Base-by-base conservation (phyloP, 2,888 invertebrate species). In the Eledona agricola region DNA sequence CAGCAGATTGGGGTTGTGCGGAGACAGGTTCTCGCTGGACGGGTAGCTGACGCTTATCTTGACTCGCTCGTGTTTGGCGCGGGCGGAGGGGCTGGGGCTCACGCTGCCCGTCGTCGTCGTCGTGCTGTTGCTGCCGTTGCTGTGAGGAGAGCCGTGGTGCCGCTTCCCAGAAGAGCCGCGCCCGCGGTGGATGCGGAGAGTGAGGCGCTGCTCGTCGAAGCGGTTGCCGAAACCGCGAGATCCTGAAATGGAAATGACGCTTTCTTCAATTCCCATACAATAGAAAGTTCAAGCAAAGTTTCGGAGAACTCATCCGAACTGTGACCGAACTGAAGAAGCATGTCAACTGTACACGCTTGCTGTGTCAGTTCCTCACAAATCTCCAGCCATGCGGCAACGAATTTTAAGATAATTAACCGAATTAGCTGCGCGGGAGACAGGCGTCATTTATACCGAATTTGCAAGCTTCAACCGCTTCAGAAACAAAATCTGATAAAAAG, bases 201-300 rank as follows among this genome's bases (percentile, higher is more conserved):
- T 96, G 20, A 96, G 79, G n/a, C 93, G 85, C 73, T 93, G 92
- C 73, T 93, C 92, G 65, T 93, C 91, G 72, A 93, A 93, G 13
- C 93, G 86, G 67, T 80, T 87, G 15, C 89, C 88, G 38, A 87
- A 76, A 25, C 86, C 86, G 63, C 83, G 81, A n/a, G 79, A 76
- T 50, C 85, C 86, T 81, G 69, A 7, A 68, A 40, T n/a, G 13
- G n/a, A n/a, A 6, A 6, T 7, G 17, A 15, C 7, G 20, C 13
- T 37, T n/a, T n/a, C n/a, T n/a, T n/a, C n/a, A n/a, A n/a, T n/a
- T n/a, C n/a, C n/a, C n/a, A n/a, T n/a, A n/a, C n/a, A n/a, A n/a
- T n/a, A n/a, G n/a, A n/a, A n/a, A n/a, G n/a, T n/a, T n/a, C n/a
- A n/a, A n/a, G n/a, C n/a, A n/a, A n/a, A n/a, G n/a, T n/a, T n/a